Base-by-base conservation (phyloP, 2,888 invertebrate species). In the Nomada ferruginata region DNA sequence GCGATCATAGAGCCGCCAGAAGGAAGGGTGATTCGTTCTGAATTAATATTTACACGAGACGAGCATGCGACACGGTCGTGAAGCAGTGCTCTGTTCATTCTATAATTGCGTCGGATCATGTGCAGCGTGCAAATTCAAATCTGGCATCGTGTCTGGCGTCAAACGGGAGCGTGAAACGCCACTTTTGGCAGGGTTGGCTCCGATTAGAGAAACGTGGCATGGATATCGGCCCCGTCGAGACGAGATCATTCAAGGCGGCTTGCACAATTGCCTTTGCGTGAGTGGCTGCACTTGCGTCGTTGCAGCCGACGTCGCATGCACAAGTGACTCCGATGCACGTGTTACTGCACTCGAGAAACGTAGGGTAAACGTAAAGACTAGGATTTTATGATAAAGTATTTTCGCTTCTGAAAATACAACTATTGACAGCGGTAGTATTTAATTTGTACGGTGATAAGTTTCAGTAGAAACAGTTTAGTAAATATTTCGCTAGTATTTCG, bases 31-130 rank as follows among this genome's bases (percentile, higher is more conserved):
- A 11, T 9, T 70, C 20, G 75, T 50, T 26, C 47, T n/a, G 76
- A 59, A 76, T 76, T 65, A 77, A 79, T 70, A 61, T 71, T 77
- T 77, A 53, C 71, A 77, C 77, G 77, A 60, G 65, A 69, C 77
- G 84, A 78, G 76, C 86, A 83, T 77, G 86, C 78, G 68, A 13
- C 64, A 18, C 63, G 83, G 65, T 78, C 80, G 85, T 83, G 82
- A 68, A 76, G 59, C 69, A 68, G 55, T 82, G 66, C 57, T 50
- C 55, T 36, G 70, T 57, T 57, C 76, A 36, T 68, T 72, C 73
- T 68, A 74, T 70, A 82, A 65, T 72, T 79, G 75, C 79, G 61
- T 36, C 66, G 79, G 59, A 83, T 85, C 85, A 83, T 81, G 85
- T 83, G 82, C 76, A 69, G 71, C 80, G 66, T 11, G 76, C 82